phyloP scores from a whole-genome alignment of 2,113 vertebrate species.

The Leuciscus idus region DNA sequence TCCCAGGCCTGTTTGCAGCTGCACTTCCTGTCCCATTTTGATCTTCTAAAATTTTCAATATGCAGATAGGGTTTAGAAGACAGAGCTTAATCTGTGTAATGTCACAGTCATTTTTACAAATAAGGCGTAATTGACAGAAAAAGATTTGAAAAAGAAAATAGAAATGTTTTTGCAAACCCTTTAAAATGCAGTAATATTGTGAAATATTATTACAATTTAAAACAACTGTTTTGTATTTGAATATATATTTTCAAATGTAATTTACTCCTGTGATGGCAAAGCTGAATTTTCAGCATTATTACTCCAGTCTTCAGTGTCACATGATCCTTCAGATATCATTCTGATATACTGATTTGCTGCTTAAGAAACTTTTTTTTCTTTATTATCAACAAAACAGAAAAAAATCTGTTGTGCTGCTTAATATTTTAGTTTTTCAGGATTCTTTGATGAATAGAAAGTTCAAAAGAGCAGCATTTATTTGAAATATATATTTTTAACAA shows the following conservation, averaged over 20 bases:
- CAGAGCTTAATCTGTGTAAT: neutral
- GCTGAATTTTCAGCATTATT: neutral
- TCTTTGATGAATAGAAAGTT: neutral
- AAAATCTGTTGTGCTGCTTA: neutral
- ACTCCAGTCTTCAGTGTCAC: neutral
- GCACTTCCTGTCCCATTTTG: slow-evolving; percentile 67
- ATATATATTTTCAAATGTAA: neutral
- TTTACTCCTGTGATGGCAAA: neutral
- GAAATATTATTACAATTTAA: neutral
- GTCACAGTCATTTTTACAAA: slow-evolving; percentile 14
- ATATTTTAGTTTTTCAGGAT: neutral
- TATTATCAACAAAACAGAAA: neutral
- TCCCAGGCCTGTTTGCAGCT: slow-evolving; percentile 68
- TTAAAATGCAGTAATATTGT: neutral
- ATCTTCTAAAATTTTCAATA: slow-evolving; percentile 76
- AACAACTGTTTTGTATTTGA: neutral
- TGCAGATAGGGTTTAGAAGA: slow-evolving; percentile 53
- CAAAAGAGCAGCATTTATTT: neutral
- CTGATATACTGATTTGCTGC: neutral
- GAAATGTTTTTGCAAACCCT: neutral
- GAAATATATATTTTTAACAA: neutral
- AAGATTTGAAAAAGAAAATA: neutral
- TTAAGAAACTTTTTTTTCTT: neutral
- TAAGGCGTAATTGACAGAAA: neutral
- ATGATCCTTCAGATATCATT: neutral